Conservation (phyloP, 2,113 vertebrate species). For the Myrmecophaga tridactyla region DNA sequence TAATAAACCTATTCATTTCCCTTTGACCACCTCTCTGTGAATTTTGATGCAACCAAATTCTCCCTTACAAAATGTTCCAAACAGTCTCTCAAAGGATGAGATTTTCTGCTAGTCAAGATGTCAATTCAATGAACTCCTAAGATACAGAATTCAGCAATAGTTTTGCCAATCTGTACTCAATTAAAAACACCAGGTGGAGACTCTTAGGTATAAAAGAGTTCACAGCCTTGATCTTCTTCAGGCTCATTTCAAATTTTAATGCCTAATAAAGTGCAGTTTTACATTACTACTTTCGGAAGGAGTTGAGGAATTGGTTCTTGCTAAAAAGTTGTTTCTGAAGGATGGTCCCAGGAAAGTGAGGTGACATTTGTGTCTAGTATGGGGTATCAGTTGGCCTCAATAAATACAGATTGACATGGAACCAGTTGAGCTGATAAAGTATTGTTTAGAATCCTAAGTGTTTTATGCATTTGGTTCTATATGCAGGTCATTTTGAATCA, state of each 20-base stretch:
- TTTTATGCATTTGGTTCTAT: not conserved
- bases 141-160: not conserved
- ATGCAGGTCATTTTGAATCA: not conserved
- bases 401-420: not conserved
- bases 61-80: not conserved
- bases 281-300: not conserved
- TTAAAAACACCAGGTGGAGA: not conserved
- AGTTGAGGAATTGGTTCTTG: not conserved
- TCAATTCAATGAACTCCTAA: not conserved
- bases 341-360: not conserved
- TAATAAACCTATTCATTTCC: not conserved
- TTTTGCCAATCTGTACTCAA: not conserved
- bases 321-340: not conserved
- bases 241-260: slow-evolving; percentile 27
- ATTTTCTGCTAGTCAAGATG: not conserved
- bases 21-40: not conserved
- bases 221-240: not conserved
- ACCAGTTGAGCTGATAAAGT: not conserved
- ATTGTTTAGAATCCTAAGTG: not conserved
- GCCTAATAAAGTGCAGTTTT: not conserved
- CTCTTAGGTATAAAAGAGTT: not conserved
- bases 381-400: not conserved
- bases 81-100: not conserved
- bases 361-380: not conserved
- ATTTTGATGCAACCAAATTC: not conserved